phyloP scores from a whole-genome alignment of 1,140 invertebrate species.

The Archegozetes longisetosus region DNA sequence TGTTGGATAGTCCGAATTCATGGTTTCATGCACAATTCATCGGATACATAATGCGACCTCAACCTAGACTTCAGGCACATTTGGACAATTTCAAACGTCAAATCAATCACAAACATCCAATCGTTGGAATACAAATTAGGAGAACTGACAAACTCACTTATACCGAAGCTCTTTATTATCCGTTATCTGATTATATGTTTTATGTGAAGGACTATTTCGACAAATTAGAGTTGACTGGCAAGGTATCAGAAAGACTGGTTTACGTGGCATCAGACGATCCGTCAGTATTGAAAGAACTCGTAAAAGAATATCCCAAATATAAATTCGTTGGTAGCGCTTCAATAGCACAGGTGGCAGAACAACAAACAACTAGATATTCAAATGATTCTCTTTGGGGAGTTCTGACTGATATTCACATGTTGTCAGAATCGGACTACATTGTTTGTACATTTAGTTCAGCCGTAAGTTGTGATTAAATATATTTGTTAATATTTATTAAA shows the following conservation, averaged over 20 bases:
- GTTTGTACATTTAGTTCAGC: slow-evolving; percentile 96
- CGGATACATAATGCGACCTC: not conserved
- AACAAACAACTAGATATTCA: slow-evolving; percentile 46
- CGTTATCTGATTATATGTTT: not conserved
- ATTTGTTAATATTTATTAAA: not conserved
- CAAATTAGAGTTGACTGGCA: not conserved
- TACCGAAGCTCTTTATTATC: not conserved
- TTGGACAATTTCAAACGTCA: not conserved
- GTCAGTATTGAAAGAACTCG: not conserved
- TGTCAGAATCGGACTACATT: slow-evolving; percentile 70
- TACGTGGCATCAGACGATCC: not conserved
- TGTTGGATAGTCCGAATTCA: not conserved
- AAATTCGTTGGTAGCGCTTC: not conserved
- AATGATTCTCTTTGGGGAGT: slow-evolving; percentile 74
- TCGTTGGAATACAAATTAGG: not conserved
- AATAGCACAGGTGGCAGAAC: not conserved
- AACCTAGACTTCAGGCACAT: not conserved
- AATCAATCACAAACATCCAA: not conserved
- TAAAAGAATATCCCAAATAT: not conserved
- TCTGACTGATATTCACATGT: slow-evolving; percentile 74
- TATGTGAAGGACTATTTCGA: not conserved
- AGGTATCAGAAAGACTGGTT: not conserved
- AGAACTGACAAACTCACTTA: not conserved
- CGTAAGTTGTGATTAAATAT: slow-evolving; percentile 33
- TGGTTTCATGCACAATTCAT: not conserved